Conservation (phyloP, 1,140 invertebrate species). For the Anastatus disparis region DNA sequence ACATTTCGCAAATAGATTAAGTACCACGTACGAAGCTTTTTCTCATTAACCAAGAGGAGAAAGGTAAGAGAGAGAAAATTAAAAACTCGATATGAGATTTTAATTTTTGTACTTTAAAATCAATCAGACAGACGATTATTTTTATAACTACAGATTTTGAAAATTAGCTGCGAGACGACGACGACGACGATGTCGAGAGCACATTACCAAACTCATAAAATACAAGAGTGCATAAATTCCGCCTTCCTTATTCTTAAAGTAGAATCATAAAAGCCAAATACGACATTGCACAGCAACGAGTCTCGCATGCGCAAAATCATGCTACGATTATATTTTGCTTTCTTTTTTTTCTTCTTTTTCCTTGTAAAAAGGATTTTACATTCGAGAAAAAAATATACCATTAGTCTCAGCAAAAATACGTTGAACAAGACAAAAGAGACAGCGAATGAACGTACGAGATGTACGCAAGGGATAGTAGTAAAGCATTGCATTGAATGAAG, state of each 20-base stretch:
- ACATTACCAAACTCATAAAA: conserved; percentile 7
- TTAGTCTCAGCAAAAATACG: background rate
- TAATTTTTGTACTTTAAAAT: too few relatives aligned
- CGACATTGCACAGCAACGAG: background rate
- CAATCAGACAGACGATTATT: too few relatives aligned
- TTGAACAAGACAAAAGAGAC: background rate
- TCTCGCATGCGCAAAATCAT: conserved; percentile 16
- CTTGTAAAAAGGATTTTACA: too few relatives aligned
- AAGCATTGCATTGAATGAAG: background rate
- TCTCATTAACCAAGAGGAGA: background rate
- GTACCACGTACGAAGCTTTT: background rate
- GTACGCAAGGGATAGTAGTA: background rate
- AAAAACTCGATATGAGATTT: too few relatives aligned
- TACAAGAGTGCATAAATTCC: conserved; percentile 9
- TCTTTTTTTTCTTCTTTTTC: background rate
- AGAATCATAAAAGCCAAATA: background rate
- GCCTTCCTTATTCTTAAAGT: background rate
- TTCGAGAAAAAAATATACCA: conserved; percentile 18
- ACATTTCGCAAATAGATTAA: background rate
- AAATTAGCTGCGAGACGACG: conserved; percentile 15
- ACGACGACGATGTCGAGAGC: too few relatives aligned
- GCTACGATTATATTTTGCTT: too few relatives aligned
- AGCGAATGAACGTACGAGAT: background rate
- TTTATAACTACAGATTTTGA: too few relatives aligned
- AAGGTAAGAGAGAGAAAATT: too few relatives aligned